A percentile compares a stretch with the other conserved stretches of the same genome.
These are phyloP conservation scores for Ischnus inquisitorius DNA, from an alignment of 2,888 invertebrate species.

Conservation along the genomic window DNA sequence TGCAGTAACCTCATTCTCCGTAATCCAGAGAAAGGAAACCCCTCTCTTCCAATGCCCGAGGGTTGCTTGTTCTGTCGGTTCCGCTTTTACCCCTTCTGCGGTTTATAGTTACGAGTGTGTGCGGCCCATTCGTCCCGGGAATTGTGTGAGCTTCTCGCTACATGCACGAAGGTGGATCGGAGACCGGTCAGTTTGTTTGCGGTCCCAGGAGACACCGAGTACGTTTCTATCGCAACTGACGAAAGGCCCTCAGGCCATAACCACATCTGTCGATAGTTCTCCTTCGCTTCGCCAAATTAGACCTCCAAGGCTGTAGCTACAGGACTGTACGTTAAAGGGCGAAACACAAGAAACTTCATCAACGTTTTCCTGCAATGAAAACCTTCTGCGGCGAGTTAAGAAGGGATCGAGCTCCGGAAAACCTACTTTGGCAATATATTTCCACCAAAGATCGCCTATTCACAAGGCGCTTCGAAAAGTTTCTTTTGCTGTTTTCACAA, in stretches of 20 bases:
- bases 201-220: constrained; percentile 53
- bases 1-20: constrained; percentile 23
- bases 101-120: constrained; percentile 27
- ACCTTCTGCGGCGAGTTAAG: no score
- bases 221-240: constrained; percentile 23
- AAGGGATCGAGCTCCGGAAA: no score
- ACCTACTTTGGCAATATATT: no score
- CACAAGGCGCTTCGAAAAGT: no score
- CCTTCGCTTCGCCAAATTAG: constrained; percentile 17
- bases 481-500: no score
- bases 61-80: constrained; percentile 34
- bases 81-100: constrained; percentile 15
- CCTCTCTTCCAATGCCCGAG: neutral
- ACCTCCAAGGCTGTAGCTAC: neutral
- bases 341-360: neutral
- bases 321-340: neutral
- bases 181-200: constrained; percentile 52
- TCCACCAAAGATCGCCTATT: no score
- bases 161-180: constrained; percentile 22
- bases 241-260: constrained; percentile 20
- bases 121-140: constrained; percentile 36
- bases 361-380: no score
- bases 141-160: constrained; percentile 29
- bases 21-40: constrained; percentile 33
- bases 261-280: constrained; percentile 48